A percentile compares a stretch with the other conserved stretches of the same genome.
These are phyloP conservation scores for Carassius auratus DNA, from an alignment of 2,113 vertebrate species.

Conservation along the genomic window DNA sequence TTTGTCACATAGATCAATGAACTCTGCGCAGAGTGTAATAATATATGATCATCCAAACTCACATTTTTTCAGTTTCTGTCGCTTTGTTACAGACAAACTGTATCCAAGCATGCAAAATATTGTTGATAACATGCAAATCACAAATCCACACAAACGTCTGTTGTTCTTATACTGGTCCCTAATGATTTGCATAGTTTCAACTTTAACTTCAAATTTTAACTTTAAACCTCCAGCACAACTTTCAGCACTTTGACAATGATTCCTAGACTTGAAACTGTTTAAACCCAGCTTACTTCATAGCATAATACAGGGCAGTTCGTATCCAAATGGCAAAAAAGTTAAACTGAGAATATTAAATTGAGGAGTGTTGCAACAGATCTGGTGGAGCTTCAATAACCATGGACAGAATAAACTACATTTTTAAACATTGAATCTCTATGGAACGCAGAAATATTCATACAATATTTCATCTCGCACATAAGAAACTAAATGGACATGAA, in stretches of 20 bases:
- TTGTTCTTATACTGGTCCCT: background rate
- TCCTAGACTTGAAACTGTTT: conserved; percentile 6
- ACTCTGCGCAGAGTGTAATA: background rate
- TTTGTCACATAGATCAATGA: background rate
- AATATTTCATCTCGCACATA: background rate
- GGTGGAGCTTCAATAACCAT: background rate
- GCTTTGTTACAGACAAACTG: conserved; percentile 1
- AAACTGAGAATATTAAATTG: background rate
- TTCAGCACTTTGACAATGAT: background rate
- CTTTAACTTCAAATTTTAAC: background rate
- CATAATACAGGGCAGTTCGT: background rate
- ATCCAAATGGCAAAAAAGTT: background rate
- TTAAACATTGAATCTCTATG: background rate
- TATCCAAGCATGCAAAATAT: background rate
- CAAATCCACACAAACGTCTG: background rate
- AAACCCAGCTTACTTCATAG: background rate
- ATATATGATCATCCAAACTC: background rate
- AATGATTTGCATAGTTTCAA: conserved; percentile 6
- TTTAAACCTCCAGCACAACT: background rate
- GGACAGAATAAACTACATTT: background rate
- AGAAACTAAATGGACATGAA: background rate
- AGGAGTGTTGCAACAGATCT: background rate
- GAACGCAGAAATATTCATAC: background rate
- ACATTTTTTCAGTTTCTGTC: background rate
- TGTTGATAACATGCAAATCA: background rate